Evolutionary conservation across 2,888 invertebrate species (phyloP), one percentile per base, ranked within the genome.

Genomic region (Parnassius smintheus): DNA sequence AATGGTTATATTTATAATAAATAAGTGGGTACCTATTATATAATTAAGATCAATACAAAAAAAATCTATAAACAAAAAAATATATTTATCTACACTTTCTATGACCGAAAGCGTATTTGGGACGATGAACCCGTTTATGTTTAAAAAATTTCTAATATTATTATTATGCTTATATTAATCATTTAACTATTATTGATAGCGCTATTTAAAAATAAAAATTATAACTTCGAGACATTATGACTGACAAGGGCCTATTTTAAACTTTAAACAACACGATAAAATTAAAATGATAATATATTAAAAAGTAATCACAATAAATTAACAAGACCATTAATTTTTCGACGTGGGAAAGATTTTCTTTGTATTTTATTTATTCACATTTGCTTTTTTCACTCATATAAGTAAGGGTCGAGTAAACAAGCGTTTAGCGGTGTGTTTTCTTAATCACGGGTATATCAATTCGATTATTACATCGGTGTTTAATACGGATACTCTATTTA

Each of bases 261-360:
- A 54, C 57, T 60, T 35, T 56, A 42, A 60, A 64, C 45, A 54
- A 35, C 52, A 44, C 56, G 49, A 57, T 64, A 56, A 60, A 64
- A 64, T 62, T 50, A 61, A 60, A 18, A 57, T 64, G 60, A 64
- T 60, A 57, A 64, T 60, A 57, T 60, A 64, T 64, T 64, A 64
- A 64, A 60, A 61, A 64, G 44, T 49, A 57, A 64, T 64, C 53
- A 53, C 60, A 64, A 64, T 64, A 64, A 64, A 64, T 57, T 56
- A 64, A 53, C 60, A 45, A 52, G 22, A 45, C 56, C 53, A 45
- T 64, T 56, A 60, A 64, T 57, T 57, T 53, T 57, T 57, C 60
- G 48, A 56, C 42, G 49, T 51, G 59, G 55, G 63, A 63, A 64
- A 60, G 53, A 53, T 60, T n/a, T 48, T 52, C 54, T 49, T 58